These are phyloP conservation scores for Cantharis rufa DNA, from an alignment of 2,888 invertebrate species.

Conservation along the genomic window DNA sequence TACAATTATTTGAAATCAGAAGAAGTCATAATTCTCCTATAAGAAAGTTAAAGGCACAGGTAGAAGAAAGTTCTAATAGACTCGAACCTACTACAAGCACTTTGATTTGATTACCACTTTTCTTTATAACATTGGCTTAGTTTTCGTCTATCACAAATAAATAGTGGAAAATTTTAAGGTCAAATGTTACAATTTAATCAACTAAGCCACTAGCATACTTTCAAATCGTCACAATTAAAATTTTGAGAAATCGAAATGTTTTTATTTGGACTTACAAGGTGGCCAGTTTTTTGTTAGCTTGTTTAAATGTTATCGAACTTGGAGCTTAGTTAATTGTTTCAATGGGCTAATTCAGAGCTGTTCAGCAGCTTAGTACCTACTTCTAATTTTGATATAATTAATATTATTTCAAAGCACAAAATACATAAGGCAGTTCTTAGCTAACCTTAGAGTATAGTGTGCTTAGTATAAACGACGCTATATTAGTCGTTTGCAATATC, in stretches of 20 bases:
- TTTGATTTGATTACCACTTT: slow-evolving; percentile 11
- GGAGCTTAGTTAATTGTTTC: background rate
- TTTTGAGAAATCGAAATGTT: background rate
- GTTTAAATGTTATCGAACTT: background rate
- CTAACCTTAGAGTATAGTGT: too few relatives aligned
- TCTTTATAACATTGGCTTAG: slow-evolving; percentile 6
- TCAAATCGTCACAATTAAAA: background rate
- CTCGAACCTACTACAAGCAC: slow-evolving; percentile 38
- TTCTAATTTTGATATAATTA: too few relatives aligned
- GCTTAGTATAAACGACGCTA: too few relatives aligned
- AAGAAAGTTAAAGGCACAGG: slow-evolving; percentile 55
- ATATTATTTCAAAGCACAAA: too few relatives aligned
- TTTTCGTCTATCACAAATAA: background rate
- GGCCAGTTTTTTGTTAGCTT: background rate
- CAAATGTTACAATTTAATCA: background rate
- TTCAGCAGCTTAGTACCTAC: too few relatives aligned
- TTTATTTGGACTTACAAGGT: background rate
- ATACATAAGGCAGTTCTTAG: too few relatives aligned
- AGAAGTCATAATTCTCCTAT: slow-evolving; percentile 49
- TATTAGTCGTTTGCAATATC: too few relatives aligned
- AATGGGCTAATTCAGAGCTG: too few relatives aligned
- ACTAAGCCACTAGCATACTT: background rate
- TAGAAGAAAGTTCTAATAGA: slow-evolving; percentile 46
- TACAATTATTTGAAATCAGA: slow-evolving; percentile 43
- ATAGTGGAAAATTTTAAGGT: background rate